These are phyloP conservation scores for Botia almorhae DNA, from an alignment of 2,797 vertebrate genomes.

Conservation along the genomic window DNA sequence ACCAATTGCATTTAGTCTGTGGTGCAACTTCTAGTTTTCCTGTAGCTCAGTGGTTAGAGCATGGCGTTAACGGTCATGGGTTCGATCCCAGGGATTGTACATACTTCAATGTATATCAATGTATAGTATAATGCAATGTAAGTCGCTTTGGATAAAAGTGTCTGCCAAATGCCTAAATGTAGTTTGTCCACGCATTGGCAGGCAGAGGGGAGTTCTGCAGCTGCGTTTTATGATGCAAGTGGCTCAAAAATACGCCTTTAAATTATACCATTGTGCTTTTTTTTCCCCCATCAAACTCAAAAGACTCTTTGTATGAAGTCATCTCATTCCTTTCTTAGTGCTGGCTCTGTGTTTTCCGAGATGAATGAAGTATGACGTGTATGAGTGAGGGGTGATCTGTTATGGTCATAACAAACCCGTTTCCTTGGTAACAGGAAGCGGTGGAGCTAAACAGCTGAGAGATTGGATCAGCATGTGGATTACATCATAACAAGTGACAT, in stretches of 20 bases:
- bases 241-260: background rate
- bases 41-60: too few relatives aligned
- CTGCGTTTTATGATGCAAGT: too few relatives aligned
- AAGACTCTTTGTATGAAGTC: conserved; percentile 14
- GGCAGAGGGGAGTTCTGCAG: too few relatives aligned
- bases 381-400: conserved; percentile 61
- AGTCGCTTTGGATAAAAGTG: too few relatives aligned
- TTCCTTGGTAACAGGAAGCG: conserved; percentile 73
- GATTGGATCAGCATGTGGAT: conserved; percentile 59
- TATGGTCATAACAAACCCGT: conserved; percentile 73
- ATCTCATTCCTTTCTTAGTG: conserved; percentile 44
- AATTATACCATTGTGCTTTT: too few relatives aligned
- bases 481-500: conserved; percentile 64
- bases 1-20: too few relatives aligned
- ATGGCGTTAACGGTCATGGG: too few relatives aligned
- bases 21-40: background rate
- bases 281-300: conserved; percentile 3
- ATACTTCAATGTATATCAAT: too few relatives aligned
- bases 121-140: too few relatives aligned
- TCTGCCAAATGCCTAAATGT: too few relatives aligned
- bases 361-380: background rate
- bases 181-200: too few relatives aligned
- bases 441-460: conserved; percentile 66
- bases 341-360: conserved; percentile 50
- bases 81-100: too few relatives aligned